Base-by-base conservation (phyloP, 1,140 invertebrate genomes). In the Aphaenogaster ashmeadi region DNA sequence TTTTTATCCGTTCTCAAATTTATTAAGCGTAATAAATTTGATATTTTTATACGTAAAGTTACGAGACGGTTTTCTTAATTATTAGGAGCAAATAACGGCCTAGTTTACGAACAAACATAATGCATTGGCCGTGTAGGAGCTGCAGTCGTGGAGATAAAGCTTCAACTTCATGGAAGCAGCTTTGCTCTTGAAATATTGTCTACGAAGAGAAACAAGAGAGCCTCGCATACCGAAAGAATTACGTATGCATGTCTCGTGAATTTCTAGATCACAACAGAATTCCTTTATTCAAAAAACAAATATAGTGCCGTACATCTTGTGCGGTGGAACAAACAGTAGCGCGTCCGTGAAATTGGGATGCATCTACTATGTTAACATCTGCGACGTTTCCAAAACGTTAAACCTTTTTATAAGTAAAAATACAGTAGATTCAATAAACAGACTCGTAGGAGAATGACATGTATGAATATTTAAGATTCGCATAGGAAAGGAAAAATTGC, bases 101-200 rank as follows among this genome's bases (percentile, higher is more conserved):
- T 83, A 60, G 27, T 62, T 75, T 21, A 84, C 69, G 27, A 74
- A 38, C 69, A 84, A 74, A 74, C 33, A 50, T 41, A 74, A 84
- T 60, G 56, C 54, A 75, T 84, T 58, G 80, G 69, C 54, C 54
- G 27, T 56, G 47, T n/a, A 79, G 62, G 15, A 79, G 36, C 47
- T 66, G 47, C 60, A 56, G 44, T 66, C 44, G 47, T 41, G n/a
- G 18, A 86, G 74, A 86, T 86, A 86, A 86, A 86, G 74, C 60
- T 86, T 79, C 58, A 79, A 86, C 72, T 86, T 79, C 74, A 69
- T 69, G 74, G 58, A 64, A 66, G 47, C 83, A 64, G 83, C 83
- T 86, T 86, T 86, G 58, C 72, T 79, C 74, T 86, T 86, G 83
- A 86, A 86, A 86, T 86, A 86, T 86, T 79, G 83, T 86, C 83